Evolutionary conservation across 2,797 vertebrate genomes (phyloP).

Genomic region (Paedocypris micromegethes): DNA sequence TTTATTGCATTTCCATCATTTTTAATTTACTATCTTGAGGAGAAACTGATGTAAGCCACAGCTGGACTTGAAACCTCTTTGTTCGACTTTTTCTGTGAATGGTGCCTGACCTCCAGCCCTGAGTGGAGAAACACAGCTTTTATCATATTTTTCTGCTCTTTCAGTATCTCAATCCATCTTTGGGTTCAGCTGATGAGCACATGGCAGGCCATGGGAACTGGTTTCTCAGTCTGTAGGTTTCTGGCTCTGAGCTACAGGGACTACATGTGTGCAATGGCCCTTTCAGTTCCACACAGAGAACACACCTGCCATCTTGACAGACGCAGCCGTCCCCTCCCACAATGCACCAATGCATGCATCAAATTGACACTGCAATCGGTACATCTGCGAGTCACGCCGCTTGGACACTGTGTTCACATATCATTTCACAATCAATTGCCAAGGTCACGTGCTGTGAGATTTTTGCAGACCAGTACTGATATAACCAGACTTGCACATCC

Average conservation of each 20-base stretch:
- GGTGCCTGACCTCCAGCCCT: conserved; percentile 21
- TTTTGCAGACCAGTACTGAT: conserved; percentile 6
- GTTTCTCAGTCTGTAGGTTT: conserved; percentile 29
- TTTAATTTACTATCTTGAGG: too few species aligned
- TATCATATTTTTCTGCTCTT: conserved; percentile 4
- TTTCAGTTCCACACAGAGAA: conserved; percentile 36
- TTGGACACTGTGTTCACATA: not conserved
- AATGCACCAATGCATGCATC: conserved; percentile 4
- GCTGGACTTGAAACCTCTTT: conserved; percentile 4
- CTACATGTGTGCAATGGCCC: conserved; percentile 38
- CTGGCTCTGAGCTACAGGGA: conserved; percentile 33
- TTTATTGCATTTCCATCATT: not conserved
- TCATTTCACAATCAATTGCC: conserved; percentile 9
- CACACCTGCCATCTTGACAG: conserved; percentile 34
- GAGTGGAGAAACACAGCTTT: not conserved
- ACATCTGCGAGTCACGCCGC: conserved; percentile 2
- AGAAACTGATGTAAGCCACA: too few species aligned
- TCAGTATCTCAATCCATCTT: conserved; percentile 1
- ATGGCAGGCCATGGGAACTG: conserved; percentile 12
- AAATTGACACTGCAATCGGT: conserved; percentile 1
- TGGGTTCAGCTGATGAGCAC: conserved; percentile 21
- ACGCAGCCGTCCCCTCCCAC: conserved; percentile 1
- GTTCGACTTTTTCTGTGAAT: conserved; percentile 21
- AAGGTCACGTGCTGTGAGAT: conserved; percentile 15
- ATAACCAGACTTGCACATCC: conserved; percentile 13